Percentiles rank a stretch among this genome's conserved stretches.
These are phyloP conservation scores for Drusus annulatus DNA, from an alignment of 1,140 invertebrate genomes.

Conservation along the genomic window DNA sequence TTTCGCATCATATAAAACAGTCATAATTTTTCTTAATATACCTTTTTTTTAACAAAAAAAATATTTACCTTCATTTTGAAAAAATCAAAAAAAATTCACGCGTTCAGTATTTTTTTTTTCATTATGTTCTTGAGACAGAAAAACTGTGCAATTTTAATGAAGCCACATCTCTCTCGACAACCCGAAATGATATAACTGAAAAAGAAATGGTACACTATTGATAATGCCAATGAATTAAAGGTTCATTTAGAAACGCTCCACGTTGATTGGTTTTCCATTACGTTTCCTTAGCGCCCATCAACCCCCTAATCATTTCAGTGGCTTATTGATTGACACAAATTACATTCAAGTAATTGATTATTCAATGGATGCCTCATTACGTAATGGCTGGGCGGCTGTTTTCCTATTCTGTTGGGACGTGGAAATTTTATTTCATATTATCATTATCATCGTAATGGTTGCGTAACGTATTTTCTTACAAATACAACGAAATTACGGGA, in stretches of 20 bases:
- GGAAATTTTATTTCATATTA: slow-evolving; percentile 21
- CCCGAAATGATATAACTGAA: no score
- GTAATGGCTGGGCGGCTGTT: slow-evolving; percentile 1
- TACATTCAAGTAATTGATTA: slow-evolving; percentile 41
- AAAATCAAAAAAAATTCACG: no score
- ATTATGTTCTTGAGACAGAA: no score
- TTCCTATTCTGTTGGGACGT: slow-evolving; percentile 4
- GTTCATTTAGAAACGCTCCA: no score
- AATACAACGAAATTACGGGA: background rate
- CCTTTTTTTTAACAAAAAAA: no score
- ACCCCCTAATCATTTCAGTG: slow-evolving; percentile 27
- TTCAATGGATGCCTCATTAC: slow-evolving; percentile 24
- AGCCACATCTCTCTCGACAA: no score
- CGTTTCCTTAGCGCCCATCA: slow-evolving; percentile 7
- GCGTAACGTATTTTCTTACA: slow-evolving; percentile 16
- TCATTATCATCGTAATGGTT: slow-evolving; percentile 4
- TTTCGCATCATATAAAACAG: no score
- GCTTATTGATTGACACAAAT: slow-evolving; percentile 45
- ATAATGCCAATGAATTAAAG: slow-evolving; percentile 15
- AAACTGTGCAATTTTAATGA: no score
- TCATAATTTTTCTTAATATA: no score
- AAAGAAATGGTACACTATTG: background rate
- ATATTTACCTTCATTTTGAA: no score
- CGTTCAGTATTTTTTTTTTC: no score
- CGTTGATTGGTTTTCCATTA: slow-evolving; percentile 11